phyloP scores from a whole-genome alignment of 2,888 invertebrate species.

The Camponotus fellah region DNA sequence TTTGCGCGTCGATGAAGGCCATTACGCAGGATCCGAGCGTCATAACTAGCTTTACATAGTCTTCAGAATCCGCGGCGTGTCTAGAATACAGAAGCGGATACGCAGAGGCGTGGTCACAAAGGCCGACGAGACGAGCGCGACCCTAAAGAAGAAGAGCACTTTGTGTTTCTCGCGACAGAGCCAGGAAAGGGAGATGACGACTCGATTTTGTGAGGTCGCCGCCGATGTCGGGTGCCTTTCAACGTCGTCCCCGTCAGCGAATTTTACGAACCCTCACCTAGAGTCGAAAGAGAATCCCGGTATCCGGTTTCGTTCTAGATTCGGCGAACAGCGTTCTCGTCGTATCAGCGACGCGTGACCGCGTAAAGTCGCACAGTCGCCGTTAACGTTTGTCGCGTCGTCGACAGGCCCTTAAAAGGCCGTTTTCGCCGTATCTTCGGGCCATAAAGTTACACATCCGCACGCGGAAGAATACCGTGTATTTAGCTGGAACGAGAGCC shows the following conservation, averaged over 20 bases:
- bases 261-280: constrained; percentile 61
- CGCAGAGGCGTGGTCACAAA: constrained; percentile 16
- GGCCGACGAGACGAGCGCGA: constrained; percentile 32
- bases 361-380: constrained; percentile 75
- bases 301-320: constrained; percentile 62
- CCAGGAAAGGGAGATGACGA: constrained; percentile 54
- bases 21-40: constrained; percentile 15
- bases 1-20: not conserved
- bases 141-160: constrained; percentile 58
- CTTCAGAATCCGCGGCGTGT: constrained; percentile 24
- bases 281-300: constrained; percentile 33
- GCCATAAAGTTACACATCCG: constrained; percentile 61
- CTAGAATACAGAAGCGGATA: constrained; percentile 39
- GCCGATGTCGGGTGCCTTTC: constrained; percentile 59
- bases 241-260: constrained; percentile 52
- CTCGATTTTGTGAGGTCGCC: constrained; percentile 58
- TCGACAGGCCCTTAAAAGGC: constrained; percentile 57
- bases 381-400: constrained; percentile 78
- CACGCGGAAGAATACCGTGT: constrained; percentile 51
- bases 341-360: constrained; percentile 81
- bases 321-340: constrained; percentile 69
- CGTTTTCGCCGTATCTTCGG: constrained; percentile 65
- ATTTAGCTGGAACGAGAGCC: not conserved
- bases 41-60: constrained; percentile 23
- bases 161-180: constrained; percentile 44